These are phyloP conservation scores for Anoplopoma fimbria DNA, from an alignment of 2,113 vertebrate genomes.

Conservation along the genomic window DNA sequence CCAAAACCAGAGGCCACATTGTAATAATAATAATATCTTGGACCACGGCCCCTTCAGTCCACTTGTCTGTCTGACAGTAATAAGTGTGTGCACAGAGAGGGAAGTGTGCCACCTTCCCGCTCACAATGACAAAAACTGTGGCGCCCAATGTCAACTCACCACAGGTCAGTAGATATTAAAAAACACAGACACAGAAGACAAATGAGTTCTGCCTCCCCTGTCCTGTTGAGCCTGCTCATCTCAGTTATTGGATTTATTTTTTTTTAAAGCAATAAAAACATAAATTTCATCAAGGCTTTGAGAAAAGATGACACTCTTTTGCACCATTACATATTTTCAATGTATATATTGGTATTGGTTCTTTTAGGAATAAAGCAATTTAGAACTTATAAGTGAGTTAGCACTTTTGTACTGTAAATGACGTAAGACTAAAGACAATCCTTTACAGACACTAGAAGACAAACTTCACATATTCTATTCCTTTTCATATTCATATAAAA, in stretches of 20 bases:
- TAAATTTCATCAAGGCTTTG: not conserved
- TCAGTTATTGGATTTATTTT: conserved; percentile 6
- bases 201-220: not conserved
- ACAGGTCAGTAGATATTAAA: conserved; percentile 21
- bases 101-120: conserved; percentile 6
- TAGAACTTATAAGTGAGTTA: no score
- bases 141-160: conserved; percentile 28
- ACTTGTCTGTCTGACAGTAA: conserved; percentile 24
- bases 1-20: not conserved
- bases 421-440: no score
- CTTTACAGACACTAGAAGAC: no score
- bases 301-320: not conserved
- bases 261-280: not conserved
- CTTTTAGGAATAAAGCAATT: not conserved
- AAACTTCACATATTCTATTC: no score
- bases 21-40: not conserved
- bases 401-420: no score
- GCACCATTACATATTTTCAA: no score
- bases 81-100: no score
- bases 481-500: no score
- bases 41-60: not conserved
- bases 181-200: not conserved
- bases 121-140: conserved; percentile 17
- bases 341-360: not conserved
- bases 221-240: not conserved